Evolutionary conservation across 2,113 vertebrate species (phyloP).

Genomic region (Mustela nigripes): DNA sequence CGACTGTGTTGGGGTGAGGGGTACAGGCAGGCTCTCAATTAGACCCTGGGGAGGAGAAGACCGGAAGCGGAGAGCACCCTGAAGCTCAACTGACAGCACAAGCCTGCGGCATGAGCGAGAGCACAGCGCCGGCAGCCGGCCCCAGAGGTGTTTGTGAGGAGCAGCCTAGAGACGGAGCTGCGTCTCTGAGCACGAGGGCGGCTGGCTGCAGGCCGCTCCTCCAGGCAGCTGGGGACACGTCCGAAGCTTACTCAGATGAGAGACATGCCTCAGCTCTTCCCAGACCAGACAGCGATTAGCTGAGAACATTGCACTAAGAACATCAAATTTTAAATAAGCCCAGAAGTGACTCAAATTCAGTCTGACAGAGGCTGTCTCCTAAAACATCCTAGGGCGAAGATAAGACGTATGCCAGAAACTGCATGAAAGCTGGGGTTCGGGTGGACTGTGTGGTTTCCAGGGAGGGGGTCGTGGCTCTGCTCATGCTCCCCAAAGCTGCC

Average conservation of each 20-base stretch:
- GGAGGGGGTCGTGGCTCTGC: no score
- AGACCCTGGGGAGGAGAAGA: background rate
- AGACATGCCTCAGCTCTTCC: background rate
- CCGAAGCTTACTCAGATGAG: background rate
- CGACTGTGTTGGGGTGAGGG: background rate
- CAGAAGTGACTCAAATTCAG: background rate
- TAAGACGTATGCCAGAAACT: background rate
- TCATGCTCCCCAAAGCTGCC: fast-evolving
- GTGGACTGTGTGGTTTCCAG: fast-evolving
- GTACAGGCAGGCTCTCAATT: no score
- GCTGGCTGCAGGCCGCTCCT: no score
- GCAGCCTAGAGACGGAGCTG: fast-evolving
- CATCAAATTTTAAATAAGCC: background rate
- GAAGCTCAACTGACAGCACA: fast-evolving
- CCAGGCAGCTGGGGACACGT: background rate
- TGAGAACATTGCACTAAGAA: background rate
- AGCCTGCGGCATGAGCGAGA: fast-evolving
- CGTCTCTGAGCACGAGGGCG: fast-evolving
- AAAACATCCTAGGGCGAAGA: background rate
- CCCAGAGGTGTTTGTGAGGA: background rate
- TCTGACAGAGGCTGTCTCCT: background rate
- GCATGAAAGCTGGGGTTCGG: background rate
- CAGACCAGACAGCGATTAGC: background rate
- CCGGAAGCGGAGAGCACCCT: background rate
- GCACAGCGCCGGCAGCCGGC: fast-evolving